Evolutionary conservation across 2,797 vertebrate species (phyloP), one percentile per base, ranked within the genome.

Genomic region (Cossypha heuglini): DNA sequence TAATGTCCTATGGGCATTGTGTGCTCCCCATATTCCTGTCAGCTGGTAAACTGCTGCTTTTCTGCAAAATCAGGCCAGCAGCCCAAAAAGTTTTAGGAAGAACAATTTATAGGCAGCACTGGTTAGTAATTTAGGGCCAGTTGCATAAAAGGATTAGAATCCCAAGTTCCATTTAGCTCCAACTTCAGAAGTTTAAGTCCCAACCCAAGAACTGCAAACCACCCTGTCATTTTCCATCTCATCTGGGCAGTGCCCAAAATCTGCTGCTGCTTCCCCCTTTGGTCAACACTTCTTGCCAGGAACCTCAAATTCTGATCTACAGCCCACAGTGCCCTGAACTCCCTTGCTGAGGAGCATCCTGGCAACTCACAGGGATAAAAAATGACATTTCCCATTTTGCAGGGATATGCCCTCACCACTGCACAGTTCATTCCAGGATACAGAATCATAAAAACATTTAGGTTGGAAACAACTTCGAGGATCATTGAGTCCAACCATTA

Each of bases 181-280:
- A 88, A 7, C 78, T 89, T 92, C 28, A 79, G 67, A 88, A 84
- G 74, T 55, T 57, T 20, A 43, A 62, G 33, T 73, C 46, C 21
- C 72, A 69, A 9, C 16, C 90, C 78, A 92, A 77, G 82, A 88
- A 33, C 35, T 67, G 15, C 67, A 95, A 94, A 71, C 63, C 28
- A 86, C 82, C 43, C 94, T 85, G 61, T 91, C 72, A 91, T 93
- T 90, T 94, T 78, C 78, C 79, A 29, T 77, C 61, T 68, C 57
- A 5, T 54, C 66, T 93, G 84, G 87, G 72, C 92, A 82, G 45
- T n/a, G 63, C 62, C 66, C 45, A 49, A 71, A 54, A 68, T 74
- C 61, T 5, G 54, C 75, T 82, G 75, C 81, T 80, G 63, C 54
- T 61, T 79, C 68, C 35, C 35, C 61, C 88, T 71, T 49, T 38